Conservation (phyloP, 2,113 vertebrate species). For the Morone saxatilis region DNA sequence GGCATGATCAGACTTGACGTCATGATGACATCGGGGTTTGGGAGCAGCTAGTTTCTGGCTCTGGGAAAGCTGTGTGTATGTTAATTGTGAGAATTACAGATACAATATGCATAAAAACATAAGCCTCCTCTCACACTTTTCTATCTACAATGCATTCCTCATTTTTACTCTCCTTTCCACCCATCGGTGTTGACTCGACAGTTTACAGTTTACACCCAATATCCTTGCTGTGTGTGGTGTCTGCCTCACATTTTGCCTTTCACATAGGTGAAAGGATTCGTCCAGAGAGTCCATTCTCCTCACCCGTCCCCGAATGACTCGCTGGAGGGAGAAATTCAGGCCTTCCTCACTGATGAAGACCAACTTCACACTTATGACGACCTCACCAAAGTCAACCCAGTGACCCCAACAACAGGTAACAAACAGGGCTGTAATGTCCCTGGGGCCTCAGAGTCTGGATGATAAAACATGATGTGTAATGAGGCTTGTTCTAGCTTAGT, state of each 20-base stretch:
- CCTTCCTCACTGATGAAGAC: constrained; percentile 88
- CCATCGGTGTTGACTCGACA: background rate
- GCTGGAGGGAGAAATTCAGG: constrained; percentile 86
- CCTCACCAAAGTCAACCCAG: constrained; percentile 96
- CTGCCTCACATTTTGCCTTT: background rate
- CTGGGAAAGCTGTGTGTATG: background rate
- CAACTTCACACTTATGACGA: constrained; percentile 92
- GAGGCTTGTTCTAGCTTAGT: background rate
- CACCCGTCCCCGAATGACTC: constrained; percentile 74
- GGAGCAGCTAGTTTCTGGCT: background rate
- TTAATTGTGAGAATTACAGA: background rate
- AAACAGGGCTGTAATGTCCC: background rate
- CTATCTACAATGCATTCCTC: background rate
- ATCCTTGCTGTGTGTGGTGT: background rate
- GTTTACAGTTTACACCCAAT: background rate
- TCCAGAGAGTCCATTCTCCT: constrained; percentile 48
- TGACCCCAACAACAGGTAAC: constrained; percentile 92
- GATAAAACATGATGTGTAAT: background rate
- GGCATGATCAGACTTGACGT: background rate
- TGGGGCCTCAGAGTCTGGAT: too few species aligned
- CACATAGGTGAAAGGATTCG: constrained; percentile 81
- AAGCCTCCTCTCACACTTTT: background rate
- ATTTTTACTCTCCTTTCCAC: background rate
- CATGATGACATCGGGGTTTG: background rate
- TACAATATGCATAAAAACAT: background rate